Conservation (phyloP, 92 coral and sea anemone genomes). For the Desmophyllum pertusum region DNA sequence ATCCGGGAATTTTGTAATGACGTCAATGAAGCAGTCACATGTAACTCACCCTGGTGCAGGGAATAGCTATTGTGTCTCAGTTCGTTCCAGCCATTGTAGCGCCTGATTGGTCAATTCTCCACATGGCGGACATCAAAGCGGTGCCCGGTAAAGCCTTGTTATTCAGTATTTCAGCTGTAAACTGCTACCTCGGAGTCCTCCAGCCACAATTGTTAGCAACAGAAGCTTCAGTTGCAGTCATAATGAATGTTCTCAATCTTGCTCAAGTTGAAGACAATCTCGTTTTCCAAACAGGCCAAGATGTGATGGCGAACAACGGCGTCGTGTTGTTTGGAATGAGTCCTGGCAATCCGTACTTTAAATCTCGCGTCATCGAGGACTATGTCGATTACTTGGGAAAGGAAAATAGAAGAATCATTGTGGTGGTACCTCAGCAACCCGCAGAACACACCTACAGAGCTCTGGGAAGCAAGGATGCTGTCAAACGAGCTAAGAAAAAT, state of each 20-base stretch:
- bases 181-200: background rate
- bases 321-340: conserved; percentile 82
- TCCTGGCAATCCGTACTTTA: conserved; percentile 78
- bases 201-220: background rate
- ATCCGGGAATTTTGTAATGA: too few relatives aligned
- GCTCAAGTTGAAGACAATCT: conserved; percentile 38
- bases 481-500: conserved; percentile 70
- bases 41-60: too few relatives aligned
- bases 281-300: conserved; percentile 63
- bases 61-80: background rate
- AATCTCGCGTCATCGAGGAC: conserved; percentile 68
- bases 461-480: conserved; percentile 72
- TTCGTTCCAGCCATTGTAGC: conserved; percentile 20
- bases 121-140: background rate
- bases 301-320: conserved; percentile 57
- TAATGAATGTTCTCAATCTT: conserved; percentile 48
- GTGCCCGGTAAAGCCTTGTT: background rate
- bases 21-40: too few relatives aligned
- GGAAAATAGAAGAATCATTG: conserved; percentile 52
- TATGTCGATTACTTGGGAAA: conserved; percentile 66
- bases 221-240: conserved; percentile 3
- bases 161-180: background rate
- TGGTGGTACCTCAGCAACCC: conserved; percentile 78
- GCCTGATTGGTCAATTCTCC: conserved; percentile 11
- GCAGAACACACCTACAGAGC: conserved; percentile 85